Base-by-base conservation (phyloP, 2,888 invertebrate species). In the Morpho helenor region DNA sequence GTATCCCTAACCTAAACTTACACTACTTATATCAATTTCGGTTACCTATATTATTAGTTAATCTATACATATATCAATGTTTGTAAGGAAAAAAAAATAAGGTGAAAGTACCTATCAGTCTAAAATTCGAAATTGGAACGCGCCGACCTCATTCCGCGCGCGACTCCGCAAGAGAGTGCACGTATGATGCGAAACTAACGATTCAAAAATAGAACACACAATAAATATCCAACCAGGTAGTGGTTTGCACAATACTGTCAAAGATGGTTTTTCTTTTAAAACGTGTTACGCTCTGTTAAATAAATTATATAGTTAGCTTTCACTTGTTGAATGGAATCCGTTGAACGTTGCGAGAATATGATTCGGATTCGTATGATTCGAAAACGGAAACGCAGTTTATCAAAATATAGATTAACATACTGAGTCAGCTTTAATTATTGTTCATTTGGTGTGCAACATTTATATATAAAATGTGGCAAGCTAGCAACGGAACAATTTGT, bases 81-180 rank as follows among this genome's bases (percentile, higher is more conserved):
- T 41, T 42, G 45, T 49, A 53, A 58, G 55, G 53, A 53, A 59
- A 62, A 51, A 59, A 67, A 70, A 64, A 62, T 63, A 59, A 66
- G 82, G 86, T 81, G 86, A 87, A 88, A 86, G 86, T 83, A 73
- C 68, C 72, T 71, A 59, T 60, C 65, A 10, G 83, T 81, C 84
- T 76, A 80, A 80, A 84, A 82, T 85, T 84, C 84, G 85, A 86
- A 88, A 88, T 82, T 86, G 87, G 86, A 85, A 82, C 84, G 73
- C 67, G 65, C 60, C 79, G 87, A 82, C 88, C 88, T 80, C 88
- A 88, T 88, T 89, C 81, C 80, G 52, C 62, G 67, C 72, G 76
- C 70, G 77, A 71, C 82, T 79, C 79, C 71, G 77, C 76, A 72
- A 78, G 79, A 76, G 81, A 76, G 75, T 79, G 74, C 77, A 73